phyloP scores from a whole-genome alignment of 2,888 invertebrate genomes.

The Biston betularia region DNA sequence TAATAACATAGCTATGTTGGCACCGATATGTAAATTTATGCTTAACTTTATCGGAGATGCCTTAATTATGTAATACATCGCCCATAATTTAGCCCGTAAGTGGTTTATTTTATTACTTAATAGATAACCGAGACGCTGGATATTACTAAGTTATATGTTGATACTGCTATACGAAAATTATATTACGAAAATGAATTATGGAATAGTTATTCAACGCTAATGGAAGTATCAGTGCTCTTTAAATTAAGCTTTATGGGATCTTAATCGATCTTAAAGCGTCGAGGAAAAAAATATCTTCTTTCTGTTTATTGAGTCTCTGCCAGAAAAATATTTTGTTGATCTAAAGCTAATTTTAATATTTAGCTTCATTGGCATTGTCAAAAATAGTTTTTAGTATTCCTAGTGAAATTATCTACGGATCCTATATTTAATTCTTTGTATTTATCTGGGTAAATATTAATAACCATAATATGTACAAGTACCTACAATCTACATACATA shows the following conservation, averaged over 20 bases:
- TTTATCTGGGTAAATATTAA: no score
- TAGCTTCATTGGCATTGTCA: no score
- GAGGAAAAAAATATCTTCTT: conserved; percentile 20
- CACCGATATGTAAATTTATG: conserved; percentile 74
- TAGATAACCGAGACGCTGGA: conserved; percentile 43
- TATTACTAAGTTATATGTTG: conserved; percentile 40
- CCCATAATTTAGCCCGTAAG: conserved; percentile 57
- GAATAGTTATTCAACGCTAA: conserved; percentile 20
- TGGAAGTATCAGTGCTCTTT: conserved; percentile 29
- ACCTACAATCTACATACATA: no score
- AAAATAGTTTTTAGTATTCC: no score
- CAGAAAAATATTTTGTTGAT: conserved; percentile 18
- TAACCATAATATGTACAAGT: no score
- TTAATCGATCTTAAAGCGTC: conserved; percentile 28
- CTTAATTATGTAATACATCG: conserved; percentile 66
- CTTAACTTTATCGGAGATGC: conserved; percentile 72
- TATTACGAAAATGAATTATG: conserved; percentile 20
- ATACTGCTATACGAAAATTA: conserved; percentile 29
- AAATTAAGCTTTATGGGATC: conserved; percentile 31
- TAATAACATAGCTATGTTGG: conserved; percentile 68
- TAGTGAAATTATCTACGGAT: no score
- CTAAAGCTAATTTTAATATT: not conserved
- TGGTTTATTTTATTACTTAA: conserved; percentile 53
- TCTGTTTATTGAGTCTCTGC: conserved; percentile 30
- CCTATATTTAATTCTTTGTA: no score